phyloP scores from a whole-genome alignment of 37 sponge, comb jelly and placozoan species.

The Mnemiopsis leidyi region DNA sequence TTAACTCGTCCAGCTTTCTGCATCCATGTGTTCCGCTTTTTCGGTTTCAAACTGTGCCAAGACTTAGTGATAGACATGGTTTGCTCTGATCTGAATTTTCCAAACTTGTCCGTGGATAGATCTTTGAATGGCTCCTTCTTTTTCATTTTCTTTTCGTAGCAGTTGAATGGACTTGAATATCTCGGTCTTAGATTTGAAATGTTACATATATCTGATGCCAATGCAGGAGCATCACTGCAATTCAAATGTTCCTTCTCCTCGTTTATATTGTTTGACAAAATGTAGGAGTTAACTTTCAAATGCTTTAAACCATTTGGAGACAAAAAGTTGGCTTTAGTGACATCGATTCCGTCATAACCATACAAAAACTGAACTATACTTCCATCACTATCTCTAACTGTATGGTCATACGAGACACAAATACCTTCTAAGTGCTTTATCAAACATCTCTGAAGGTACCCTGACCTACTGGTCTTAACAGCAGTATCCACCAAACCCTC shows the following conservation, averaged over 20 bases:
- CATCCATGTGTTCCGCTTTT: not conserved
- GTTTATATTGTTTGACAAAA: not conserved
- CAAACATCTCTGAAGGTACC: slow-evolving; percentile 95
- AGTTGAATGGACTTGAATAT: not conserved
- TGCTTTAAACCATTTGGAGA: slow-evolving; percentile 25
- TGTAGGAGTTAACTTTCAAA: not conserved
- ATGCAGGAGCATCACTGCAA: not conserved
- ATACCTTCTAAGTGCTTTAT: slow-evolving; percentile 96
- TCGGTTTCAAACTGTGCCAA: not conserved
- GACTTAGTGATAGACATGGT: not conserved
- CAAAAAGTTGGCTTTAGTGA: slow-evolving; percentile 68
- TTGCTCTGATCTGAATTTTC: slow-evolving; percentile 3
- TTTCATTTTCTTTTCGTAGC: slow-evolving; percentile 9
- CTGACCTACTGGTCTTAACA: slow-evolving; percentile 98
- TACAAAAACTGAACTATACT: slow-evolving; percentile 93
- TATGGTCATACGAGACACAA: slow-evolving; percentile 82
- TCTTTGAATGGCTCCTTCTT: slow-evolving; percentile 9
- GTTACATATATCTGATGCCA: not conserved
- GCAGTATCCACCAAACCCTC: slow-evolving; percentile 99
- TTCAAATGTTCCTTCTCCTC: not conserved
- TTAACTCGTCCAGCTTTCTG: slow-evolving; percentile 26
- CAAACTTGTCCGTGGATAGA: not conserved
- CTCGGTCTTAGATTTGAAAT: not conserved
- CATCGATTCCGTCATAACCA: slow-evolving; percentile 91
- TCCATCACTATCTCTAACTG: slow-evolving; percentile 96